A percentile compares a stretch with the other conserved stretches of the same genome.
These are phyloP conservation scores for Dendrolimus houi DNA, from an alignment of 2,888 invertebrate species.

Conservation along the genomic window DNA sequence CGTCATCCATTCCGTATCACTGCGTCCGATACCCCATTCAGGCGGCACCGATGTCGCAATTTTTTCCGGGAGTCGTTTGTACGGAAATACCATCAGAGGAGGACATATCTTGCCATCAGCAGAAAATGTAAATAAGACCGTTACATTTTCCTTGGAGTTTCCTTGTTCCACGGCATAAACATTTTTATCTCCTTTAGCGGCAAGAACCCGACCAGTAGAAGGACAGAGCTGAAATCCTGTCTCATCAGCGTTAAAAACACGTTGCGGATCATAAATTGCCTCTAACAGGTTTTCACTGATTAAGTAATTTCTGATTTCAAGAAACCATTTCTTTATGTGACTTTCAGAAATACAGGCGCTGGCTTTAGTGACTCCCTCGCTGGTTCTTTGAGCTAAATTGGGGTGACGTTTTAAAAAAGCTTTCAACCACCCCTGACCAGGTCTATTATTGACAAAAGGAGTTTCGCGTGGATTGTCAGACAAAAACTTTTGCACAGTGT, in stretches of 20 bases:
- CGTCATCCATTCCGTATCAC: slow-evolving; percentile 7
- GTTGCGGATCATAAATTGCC: slow-evolving; percentile 10
- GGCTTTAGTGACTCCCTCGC: slow-evolving; percentile 21
- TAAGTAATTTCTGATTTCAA: slow-evolving; percentile 14
- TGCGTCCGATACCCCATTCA: slow-evolving; percentile 10
- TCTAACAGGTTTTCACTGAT: too few species aligned
- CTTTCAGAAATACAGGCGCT: slow-evolving; percentile 24
- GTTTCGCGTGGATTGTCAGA: slow-evolving; percentile 8
- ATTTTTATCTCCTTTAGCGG: slow-evolving; percentile 11
- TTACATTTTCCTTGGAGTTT: slow-evolving; percentile 7
- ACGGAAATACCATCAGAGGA: slow-evolving; percentile 11
- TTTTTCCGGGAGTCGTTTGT: slow-evolving; percentile 10
- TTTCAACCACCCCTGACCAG: slow-evolving; percentile 13
- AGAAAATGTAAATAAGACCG: slow-evolving; percentile 10
- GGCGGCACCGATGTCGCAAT: slow-evolving; percentile 6
- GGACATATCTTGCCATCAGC: slow-evolving; percentile 9
- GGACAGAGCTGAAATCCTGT: slow-evolving; percentile 22
- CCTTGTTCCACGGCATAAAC: slow-evolving; percentile 3
- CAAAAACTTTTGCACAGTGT: background rate
- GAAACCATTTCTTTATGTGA: slow-evolving; percentile 25
- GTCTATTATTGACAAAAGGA: slow-evolving; percentile 11
- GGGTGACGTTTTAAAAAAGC: slow-evolving; percentile 25
- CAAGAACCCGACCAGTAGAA: slow-evolving; percentile 15
- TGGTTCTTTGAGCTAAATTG: slow-evolving; percentile 14
- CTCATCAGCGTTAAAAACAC: slow-evolving; percentile 25